phyloP scores from a whole-genome alignment of 1,140 invertebrate species.

The Papilio helenus region DNA sequence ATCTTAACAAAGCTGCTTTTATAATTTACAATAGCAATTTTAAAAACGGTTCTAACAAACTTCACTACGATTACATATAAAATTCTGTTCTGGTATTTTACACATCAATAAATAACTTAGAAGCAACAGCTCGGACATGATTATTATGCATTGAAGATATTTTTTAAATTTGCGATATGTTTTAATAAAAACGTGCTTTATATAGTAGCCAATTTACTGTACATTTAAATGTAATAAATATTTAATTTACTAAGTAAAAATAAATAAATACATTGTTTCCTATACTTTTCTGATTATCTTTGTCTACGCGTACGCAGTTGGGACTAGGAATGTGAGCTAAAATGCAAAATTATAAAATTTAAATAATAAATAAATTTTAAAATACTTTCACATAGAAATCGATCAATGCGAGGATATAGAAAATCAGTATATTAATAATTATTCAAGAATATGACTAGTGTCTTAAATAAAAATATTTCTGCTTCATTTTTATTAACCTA shows the following conservation, averaged over 20 bases:
- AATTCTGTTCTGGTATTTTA: background rate
- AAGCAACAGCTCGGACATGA: background rate
- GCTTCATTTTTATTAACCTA: constrained; percentile 9
- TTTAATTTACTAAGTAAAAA: background rate
- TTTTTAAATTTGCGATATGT: constrained; percentile 3
- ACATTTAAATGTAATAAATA: background rate
- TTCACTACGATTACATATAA: background rate
- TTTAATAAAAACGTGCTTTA: background rate
- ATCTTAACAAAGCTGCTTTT: constrained; percentile 42
- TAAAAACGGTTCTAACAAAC: background rate
- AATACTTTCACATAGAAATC: constrained; percentile 35
- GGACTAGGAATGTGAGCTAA: constrained; percentile 64
- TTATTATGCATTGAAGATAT: background rate
- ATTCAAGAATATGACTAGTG: constrained; percentile 61
- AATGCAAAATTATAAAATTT: constrained; percentile 47
- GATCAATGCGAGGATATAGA: constrained; percentile 42
- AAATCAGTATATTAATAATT: constrained; percentile 38
- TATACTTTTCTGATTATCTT: background rate
- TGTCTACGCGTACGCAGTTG: constrained; percentile 10
- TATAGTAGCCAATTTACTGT: background rate
- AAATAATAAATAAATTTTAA: constrained; percentile 40
- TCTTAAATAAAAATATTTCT: constrained; percentile 31
- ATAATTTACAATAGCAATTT: background rate
- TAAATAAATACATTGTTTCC: background rate
- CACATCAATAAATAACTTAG: background rate